Percentiles rank a stretch among this genome's conserved stretches.
phyloP scores from a whole-genome alignment of 1,140 invertebrate species.

The Thalassaphorura encarpata region DNA sequence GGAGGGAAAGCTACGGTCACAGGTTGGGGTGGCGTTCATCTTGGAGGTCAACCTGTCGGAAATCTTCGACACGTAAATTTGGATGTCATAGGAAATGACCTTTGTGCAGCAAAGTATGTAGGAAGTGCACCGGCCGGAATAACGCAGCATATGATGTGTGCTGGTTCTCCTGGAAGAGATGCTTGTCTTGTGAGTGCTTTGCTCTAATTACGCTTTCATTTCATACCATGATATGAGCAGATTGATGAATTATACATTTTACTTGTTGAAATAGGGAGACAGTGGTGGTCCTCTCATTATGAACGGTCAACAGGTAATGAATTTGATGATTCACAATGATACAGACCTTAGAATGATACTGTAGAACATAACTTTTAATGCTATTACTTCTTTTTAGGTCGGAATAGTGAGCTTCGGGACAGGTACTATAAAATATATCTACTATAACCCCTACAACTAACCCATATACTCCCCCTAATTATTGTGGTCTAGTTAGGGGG shows the following conservation, averaged over 20 bases:
- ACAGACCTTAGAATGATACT: too few relatives aligned
- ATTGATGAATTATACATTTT: neutral
- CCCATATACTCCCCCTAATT: too few relatives aligned
- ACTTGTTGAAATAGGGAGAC: neutral
- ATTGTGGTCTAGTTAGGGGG: too few relatives aligned
- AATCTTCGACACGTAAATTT: conserved; percentile 68
- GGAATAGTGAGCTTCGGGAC: conserved; percentile 5
- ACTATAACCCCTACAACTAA: too few relatives aligned
- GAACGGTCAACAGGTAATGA: neutral
- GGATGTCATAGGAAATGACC: conserved; percentile 66
- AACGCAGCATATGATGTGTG: conserved; percentile 75
- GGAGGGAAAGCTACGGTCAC: neutral
- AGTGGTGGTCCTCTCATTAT: neutral
- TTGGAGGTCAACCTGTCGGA: conserved; percentile 1
- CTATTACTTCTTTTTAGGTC: too few relatives aligned
- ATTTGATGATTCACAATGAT: neutral
- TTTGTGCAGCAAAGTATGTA: conserved; percentile 69
- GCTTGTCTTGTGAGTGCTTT: conserved; percentile 63
- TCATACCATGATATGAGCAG: neutral
- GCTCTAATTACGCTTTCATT: neutral
- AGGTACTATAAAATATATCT: too few relatives aligned
- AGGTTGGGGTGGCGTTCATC: conserved; percentile 16
- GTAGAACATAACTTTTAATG: too few relatives aligned
- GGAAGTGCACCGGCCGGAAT: conserved; percentile 75
- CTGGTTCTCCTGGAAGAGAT: conserved; percentile 67